A percentile compares a stretch with the other conserved stretches of the same genome.
phyloP scores from a whole-genome alignment of 2,797 vertebrate genomes.

The Myoxocephalus aenaeus region DNA sequence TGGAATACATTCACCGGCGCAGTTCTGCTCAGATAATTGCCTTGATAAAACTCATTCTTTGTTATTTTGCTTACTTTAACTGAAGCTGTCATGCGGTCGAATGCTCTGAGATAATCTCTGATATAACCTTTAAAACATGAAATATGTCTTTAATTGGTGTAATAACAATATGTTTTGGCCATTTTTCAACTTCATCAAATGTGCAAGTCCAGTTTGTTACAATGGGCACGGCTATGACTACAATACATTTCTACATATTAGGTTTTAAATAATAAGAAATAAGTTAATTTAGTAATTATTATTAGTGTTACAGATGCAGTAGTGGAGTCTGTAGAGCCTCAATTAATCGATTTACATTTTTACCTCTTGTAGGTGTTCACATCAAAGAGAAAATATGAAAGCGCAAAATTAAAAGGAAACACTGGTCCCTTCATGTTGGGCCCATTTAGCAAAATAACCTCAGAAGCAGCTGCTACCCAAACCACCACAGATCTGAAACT shows the following conservation, averaged over 20 bases:
- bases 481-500: constrained; percentile 5
- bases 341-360: background rate
- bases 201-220: background rate
- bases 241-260: background rate
- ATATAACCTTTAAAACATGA: background rate
- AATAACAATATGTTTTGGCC: background rate
- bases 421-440: constrained; percentile 1
- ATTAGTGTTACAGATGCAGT: background rate
- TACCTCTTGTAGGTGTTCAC: background rate
- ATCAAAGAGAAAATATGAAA: constrained; percentile 28
- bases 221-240: background rate
- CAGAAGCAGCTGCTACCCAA: constrained; percentile 21
- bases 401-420: constrained; percentile 9
- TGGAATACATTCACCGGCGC: constrained; percentile 54
- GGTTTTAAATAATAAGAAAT: background rate
- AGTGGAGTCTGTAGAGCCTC: background rate
- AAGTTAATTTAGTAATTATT: background rate
- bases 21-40: constrained; percentile 65
- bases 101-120: constrained; percentile 36
- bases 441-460: background rate
- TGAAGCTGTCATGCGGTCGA: constrained; percentile 43
- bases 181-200: background rate
- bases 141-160: background rate
- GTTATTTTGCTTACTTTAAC: constrained; percentile 69
- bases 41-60: constrained; percentile 64